Conservation (phyloP, 2,113 vertebrate species). For the Caracal caracal region DNA sequence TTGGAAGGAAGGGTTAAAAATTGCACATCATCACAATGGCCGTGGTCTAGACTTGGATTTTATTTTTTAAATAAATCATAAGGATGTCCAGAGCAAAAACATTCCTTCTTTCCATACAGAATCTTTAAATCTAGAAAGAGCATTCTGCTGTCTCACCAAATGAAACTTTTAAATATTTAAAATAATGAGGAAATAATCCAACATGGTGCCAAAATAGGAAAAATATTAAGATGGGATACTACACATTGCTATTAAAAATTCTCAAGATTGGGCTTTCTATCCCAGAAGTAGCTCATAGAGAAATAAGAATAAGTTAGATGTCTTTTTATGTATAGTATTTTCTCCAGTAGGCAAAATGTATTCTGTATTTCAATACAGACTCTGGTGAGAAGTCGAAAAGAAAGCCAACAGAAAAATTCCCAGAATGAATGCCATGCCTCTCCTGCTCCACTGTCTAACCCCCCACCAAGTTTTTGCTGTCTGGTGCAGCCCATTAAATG, state of each 20-base stretch:
- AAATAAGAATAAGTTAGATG: background rate
- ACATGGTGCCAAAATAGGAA: background rate
- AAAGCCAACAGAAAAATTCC: background rate
- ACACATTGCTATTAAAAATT: background rate
- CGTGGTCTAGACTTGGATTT: background rate
- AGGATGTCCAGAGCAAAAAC: background rate
- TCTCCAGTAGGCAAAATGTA: background rate
- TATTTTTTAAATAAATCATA: background rate
- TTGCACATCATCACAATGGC: background rate
- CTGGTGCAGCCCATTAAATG: background rate
- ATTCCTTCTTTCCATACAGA: background rate
- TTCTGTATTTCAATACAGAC: background rate
- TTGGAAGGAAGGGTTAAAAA: background rate
- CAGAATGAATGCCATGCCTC: background rate
- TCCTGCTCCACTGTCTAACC: fast-evolving
- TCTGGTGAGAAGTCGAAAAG: background rate
- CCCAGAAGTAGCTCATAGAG: background rate
- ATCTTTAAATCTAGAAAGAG: background rate
- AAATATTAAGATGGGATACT: background rate
- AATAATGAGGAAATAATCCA: background rate
- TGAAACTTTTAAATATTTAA: background rate
- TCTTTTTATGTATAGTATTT: background rate
- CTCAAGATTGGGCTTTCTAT: background rate
- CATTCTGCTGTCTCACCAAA: background rate
- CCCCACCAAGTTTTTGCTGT: background rate